Percentiles rank a stretch among this genome's conserved stretches.
phyloP scores from a whole-genome alignment of 2,113 vertebrate genomes.

The Meles meles region DNA sequence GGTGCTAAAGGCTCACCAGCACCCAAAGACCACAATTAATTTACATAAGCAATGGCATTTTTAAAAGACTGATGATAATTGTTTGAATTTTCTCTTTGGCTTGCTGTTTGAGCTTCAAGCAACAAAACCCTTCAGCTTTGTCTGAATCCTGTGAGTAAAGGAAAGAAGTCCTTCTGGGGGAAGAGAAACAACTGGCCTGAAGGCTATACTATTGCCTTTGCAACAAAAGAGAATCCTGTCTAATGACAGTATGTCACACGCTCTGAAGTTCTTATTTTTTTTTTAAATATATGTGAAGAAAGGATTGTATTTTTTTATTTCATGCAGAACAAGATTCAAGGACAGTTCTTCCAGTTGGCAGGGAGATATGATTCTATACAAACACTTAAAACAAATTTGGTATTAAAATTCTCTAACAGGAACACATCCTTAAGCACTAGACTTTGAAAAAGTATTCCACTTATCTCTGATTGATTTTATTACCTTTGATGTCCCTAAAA shows the following conservation, averaged over 20 bases:
- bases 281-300: not conserved
- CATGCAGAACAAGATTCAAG: constrained; percentile 50
- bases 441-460: constrained; percentile 21
- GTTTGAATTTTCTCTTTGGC: constrained; percentile 48
- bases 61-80: constrained; percentile 31
- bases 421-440: constrained; percentile 38
- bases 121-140: constrained; percentile 13
- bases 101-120: not conserved
- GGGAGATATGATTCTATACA: constrained; percentile 15
- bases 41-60: constrained; percentile 50
- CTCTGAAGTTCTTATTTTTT: not conserved
- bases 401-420: constrained; percentile 56
- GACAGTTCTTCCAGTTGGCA: constrained; percentile 1
- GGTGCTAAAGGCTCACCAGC: not conserved
- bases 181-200: not conserved
- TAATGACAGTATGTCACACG: not conserved
- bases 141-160: not conserved
- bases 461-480: constrained; percentile 60
- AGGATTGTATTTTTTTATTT: constrained; percentile 32
- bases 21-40: constrained; percentile 30
- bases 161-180: not conserved
- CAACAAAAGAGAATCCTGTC: not conserved
- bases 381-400: constrained; percentile 58
- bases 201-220: constrained; percentile 29
- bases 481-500: constrained; percentile 57